Evolutionary conservation across 1,140 invertebrate genomes (phyloP).

Genomic region (Nomia melanderi): DNA sequence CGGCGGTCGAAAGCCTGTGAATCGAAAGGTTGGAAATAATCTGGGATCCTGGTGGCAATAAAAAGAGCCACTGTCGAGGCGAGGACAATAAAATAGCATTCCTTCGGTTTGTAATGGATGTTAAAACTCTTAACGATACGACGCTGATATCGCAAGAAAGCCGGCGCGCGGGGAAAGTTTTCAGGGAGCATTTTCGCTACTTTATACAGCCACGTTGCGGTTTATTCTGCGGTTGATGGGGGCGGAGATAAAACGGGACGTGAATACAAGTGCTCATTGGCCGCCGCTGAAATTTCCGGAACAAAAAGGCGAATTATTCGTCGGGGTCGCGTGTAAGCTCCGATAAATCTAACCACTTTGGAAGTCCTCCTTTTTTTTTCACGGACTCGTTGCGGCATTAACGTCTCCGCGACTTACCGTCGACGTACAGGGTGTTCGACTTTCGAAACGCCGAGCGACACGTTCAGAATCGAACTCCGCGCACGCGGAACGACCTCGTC

Average conservation of each 20-base stretch:
- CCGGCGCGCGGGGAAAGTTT: conserved; percentile 12
- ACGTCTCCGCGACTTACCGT: not conserved
- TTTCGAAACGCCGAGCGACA: too few relatives aligned
- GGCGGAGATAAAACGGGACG: conserved; percentile 23
- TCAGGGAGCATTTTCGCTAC: conserved; percentile 22
- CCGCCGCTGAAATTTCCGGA: conserved; percentile 35
- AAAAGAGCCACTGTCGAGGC: not conserved
- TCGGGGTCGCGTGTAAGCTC: not conserved
- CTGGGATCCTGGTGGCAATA: too few relatives aligned
- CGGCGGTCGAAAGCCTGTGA: not conserved
- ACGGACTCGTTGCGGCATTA: not conserved
- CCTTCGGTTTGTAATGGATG: conserved; percentile 3
- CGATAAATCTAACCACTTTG: conserved; percentile 20
- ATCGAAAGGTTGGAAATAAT: not conserved
- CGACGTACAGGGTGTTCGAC: not conserved
- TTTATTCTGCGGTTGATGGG: conserved; percentile 43
- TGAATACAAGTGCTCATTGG: conserved; percentile 33
- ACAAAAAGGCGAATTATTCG: conserved; percentile 49
- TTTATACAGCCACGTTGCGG: conserved; percentile 3
- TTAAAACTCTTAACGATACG: conserved; percentile 16
- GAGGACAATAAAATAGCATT: not conserved
- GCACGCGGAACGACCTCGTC: too few relatives aligned
- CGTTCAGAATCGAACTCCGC: too few relatives aligned
- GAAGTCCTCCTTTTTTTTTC: not conserved
- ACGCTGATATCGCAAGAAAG: conserved; percentile 11